Conservation (phyloP, 2,113 vertebrate genomes). For the Prionailurus viverrinus region DNA sequence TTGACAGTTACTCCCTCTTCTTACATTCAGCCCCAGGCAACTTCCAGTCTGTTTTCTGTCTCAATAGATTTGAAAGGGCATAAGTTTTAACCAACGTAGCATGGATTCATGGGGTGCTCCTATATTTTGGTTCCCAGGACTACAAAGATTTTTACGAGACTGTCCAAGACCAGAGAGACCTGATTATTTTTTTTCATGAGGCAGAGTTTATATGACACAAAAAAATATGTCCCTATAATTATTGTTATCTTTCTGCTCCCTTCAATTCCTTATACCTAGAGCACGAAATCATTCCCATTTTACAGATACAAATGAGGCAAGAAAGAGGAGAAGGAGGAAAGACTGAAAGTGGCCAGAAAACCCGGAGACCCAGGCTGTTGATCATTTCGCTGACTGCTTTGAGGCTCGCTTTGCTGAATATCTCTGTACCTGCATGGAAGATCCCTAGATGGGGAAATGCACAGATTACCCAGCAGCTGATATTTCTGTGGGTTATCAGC, state of each 20-base stretch:
- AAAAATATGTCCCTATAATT: background rate
- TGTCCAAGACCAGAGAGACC: background rate
- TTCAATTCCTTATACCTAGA: background rate
- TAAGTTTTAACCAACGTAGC: background rate
- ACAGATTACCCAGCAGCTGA: conserved; percentile 44
- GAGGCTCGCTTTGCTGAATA: background rate
- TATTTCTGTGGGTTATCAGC: conserved; percentile 24
- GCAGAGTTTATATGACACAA: background rate
- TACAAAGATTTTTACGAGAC: background rate
- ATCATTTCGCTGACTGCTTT: background rate
- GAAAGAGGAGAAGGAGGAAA: background rate
- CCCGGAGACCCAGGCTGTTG: too few species aligned
- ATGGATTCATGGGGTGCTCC: background rate
- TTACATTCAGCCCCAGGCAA: background rate
- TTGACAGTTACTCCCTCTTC: background rate
- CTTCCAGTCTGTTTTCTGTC: conserved; percentile 24
- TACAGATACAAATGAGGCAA: background rate
- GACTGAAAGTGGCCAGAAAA: background rate
- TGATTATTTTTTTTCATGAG: background rate
- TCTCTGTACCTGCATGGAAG: background rate
- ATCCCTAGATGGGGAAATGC: background rate
- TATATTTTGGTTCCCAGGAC: background rate
- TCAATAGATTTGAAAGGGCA: background rate
- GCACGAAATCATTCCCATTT: background rate
- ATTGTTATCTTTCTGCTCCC: background rate